Evolutionary conservation across 2,888 invertebrate species (phyloP).

Genomic region (Eucera pruinosa): DNA sequence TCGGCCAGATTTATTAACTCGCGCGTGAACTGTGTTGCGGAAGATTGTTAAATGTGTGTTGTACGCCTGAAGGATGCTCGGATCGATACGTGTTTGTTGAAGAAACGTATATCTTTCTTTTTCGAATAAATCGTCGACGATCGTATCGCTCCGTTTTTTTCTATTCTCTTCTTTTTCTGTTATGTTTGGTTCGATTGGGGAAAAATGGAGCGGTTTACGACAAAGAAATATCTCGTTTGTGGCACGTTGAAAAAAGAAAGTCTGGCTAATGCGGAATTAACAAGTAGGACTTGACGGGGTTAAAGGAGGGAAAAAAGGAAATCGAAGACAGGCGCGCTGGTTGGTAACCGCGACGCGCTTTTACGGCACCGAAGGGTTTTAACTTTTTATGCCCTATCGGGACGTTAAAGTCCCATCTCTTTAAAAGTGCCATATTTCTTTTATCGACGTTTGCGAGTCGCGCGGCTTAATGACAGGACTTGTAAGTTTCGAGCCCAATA

Average conservation of each 20-base stretch:
- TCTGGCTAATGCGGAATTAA: conserved; percentile 54
- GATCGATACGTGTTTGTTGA: background rate
- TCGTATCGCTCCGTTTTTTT: no score
- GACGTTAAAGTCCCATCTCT: conserved; percentile 69
- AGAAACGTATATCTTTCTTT: background rate
- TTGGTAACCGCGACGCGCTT: conserved; percentile 67
- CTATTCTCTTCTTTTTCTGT: no score
- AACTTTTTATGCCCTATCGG: conserved; percentile 67
- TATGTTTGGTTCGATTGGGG: background rate
- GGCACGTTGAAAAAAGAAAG: conserved; percentile 1
- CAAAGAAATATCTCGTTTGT: background rate
- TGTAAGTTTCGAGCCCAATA: conserved; percentile 61
- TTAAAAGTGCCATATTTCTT: conserved; percentile 68
- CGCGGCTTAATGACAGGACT: conserved; percentile 62
- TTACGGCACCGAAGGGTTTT: conserved; percentile 63
- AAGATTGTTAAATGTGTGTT: no score
- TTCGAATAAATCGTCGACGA: background rate
- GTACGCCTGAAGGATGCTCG: background rate
- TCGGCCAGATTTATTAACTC: conserved; percentile 47
- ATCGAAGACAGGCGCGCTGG: conserved; percentile 32
- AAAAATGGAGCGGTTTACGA: background rate
- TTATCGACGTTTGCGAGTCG: conserved; percentile 69
- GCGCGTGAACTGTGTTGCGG: conserved; percentile 16
- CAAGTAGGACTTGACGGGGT: conserved; percentile 41
- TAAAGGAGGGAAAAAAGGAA: conserved; percentile 6